Percentiles rank a stretch among this genome's conserved stretches.
Evolutionary conservation across 92 coral and sea anemone species (phyloP).

Genomic region (Phenganax marumi): DNA sequence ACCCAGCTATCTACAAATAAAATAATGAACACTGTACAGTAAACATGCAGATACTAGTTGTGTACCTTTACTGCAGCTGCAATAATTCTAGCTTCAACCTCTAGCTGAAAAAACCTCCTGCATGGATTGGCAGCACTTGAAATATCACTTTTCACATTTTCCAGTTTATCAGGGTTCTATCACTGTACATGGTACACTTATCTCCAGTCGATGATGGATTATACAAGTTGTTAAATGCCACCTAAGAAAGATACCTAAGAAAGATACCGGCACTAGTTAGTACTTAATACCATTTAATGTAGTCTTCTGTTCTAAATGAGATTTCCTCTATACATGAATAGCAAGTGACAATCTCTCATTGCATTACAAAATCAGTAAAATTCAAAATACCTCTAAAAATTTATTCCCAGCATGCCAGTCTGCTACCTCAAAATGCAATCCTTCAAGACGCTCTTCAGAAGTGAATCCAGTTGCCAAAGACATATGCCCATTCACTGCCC

Average conservation of each 20-base stretch:
- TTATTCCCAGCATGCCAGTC: constrained; percentile 48
- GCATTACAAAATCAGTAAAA: neutral
- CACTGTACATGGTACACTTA: constrained; percentile 54
- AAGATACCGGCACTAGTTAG: no score
- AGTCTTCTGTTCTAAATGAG: no score
- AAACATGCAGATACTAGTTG: neutral
- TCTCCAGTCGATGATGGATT: constrained; percentile 49
- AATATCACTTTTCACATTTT: no score
- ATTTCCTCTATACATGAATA: no score
- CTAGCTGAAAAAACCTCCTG: no score
- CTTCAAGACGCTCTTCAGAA: constrained; percentile 45
- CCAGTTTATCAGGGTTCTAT: no score
- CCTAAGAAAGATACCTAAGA: constrained; percentile 1
- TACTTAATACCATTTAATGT: no score
- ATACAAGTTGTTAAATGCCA: constrained; percentile 51
- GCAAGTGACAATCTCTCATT: neutral
- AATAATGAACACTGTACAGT: neutral
- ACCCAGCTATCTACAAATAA: no score
- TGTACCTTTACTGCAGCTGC: constrained; percentile 26
- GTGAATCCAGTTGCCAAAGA: constrained; percentile 50
- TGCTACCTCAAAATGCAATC: constrained; percentile 41
- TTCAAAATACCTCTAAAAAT: constrained; percentile 36
- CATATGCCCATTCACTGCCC: constrained; percentile 24
- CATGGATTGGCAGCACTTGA: no score
- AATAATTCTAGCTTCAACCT: no score